These are phyloP conservation scores for Nemopilema nomurai DNA, from an alignment of 30 jellyfish, hydroid and myxozoan species.

Conservation along the genomic window DNA sequence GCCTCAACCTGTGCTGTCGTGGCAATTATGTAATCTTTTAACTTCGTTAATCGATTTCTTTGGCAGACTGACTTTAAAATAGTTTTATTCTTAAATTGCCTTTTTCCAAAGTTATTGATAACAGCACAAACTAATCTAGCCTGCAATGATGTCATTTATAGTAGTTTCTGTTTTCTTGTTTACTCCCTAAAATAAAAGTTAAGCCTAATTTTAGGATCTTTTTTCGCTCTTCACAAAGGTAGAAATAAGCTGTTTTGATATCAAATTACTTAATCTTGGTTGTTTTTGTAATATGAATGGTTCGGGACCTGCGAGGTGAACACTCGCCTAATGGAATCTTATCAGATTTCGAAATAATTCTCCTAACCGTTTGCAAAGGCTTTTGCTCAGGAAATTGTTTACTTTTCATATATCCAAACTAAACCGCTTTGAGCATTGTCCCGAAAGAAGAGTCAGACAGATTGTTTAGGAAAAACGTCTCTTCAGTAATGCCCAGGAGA, in stretches of 20 bases:
- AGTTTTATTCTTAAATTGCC: background rate
- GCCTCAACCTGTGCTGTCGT: background rate
- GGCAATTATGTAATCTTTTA: background rate
- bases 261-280: background rate
- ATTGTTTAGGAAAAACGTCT: background rate
- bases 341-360: background rate
- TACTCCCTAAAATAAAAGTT: background rate
- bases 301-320: background rate
- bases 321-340: background rate
- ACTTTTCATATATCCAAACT: background rate
- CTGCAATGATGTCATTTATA: background rate
- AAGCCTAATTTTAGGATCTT: background rate
- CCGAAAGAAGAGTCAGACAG: background rate
- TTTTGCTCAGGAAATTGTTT: background rate
- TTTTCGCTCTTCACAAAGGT: background rate
- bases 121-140: background rate
- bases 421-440: background rate
- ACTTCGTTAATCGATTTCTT: background rate
- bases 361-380: background rate
- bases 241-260: background rate
- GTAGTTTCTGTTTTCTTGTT: background rate
- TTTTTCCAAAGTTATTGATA: background rate
- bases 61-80: background rate
- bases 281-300: background rate
- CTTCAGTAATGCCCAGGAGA: background rate